Conservation (phyloP, 2,113 vertebrate species). For the Chascanopsetta lugubris region DNA sequence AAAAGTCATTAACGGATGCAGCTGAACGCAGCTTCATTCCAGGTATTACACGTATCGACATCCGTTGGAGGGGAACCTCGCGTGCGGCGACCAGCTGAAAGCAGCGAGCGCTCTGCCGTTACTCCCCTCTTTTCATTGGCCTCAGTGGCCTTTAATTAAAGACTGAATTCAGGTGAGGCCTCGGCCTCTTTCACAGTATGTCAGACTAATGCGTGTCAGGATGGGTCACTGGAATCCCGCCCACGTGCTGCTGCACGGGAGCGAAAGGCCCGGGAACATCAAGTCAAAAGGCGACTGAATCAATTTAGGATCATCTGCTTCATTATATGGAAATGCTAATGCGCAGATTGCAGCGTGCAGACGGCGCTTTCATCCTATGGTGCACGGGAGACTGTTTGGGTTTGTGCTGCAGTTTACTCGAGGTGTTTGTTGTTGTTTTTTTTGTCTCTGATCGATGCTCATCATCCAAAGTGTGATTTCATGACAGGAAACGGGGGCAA, state of each 20-base stretch:
- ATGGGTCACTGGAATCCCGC: constrained; percentile 66
- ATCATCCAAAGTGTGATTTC: constrained; percentile 37
- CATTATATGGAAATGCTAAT: constrained; percentile 49
- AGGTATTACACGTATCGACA: constrained; percentile 50
- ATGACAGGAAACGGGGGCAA: constrained; percentile 20
- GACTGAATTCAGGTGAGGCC: constrained; percentile 44
- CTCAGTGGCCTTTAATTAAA: constrained; percentile 66
- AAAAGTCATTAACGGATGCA: constrained; percentile 46
- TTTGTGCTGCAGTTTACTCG: constrained; percentile 24
- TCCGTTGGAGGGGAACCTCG: constrained; percentile 36
- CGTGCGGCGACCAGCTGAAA: constrained; percentile 37
- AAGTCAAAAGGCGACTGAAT: constrained; percentile 65
- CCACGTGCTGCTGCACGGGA: constrained; percentile 60
- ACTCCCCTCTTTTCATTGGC: constrained; percentile 28
- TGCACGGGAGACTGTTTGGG: too few relatives aligned
- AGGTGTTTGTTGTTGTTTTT: too few relatives aligned
- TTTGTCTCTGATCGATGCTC: constrained; percentile 34
- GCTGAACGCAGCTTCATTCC: constrained; percentile 51
- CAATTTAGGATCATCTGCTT: constrained; percentile 48
- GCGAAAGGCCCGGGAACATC: constrained; percentile 74
- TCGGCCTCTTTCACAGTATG: constrained; percentile 31
- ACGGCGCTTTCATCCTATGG: too few relatives aligned
- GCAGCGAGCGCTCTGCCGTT: constrained; percentile 4
- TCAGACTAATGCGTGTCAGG: constrained; percentile 52
- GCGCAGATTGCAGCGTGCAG: neutral